phyloP scores from a whole-genome alignment of 2,888 invertebrate species.

The Trissolcus brochymenae region DNA sequence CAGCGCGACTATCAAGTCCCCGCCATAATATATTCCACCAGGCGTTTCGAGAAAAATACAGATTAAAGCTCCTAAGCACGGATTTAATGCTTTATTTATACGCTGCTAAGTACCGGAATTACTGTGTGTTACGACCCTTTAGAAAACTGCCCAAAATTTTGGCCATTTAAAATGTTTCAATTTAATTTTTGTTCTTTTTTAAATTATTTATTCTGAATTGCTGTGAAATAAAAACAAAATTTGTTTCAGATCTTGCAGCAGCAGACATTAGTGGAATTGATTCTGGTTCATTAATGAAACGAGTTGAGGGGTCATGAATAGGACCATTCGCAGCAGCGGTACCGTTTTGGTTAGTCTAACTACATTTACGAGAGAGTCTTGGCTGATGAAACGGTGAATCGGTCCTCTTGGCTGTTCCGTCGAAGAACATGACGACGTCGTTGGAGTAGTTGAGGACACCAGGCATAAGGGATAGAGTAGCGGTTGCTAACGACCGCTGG shows the following conservation, averaged over 20 bases:
- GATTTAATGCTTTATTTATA: slow-evolving; percentile 77
- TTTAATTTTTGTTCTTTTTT: slow-evolving; percentile 2
- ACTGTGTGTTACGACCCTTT: slow-evolving; percentile 73
- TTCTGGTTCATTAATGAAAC: slow-evolving; percentile 66
- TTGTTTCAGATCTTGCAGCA: slow-evolving; percentile 11
- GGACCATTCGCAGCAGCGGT: slow-evolving; percentile 62
- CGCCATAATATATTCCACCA: slow-evolving; percentile 72
- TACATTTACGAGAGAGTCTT: slow-evolving; percentile 60
- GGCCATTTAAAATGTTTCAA: slow-evolving; percentile 10
- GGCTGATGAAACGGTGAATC: slow-evolving; percentile 47
- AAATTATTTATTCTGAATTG: not conserved
- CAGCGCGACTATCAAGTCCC: slow-evolving; percentile 69
- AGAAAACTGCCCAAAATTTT: slow-evolving; percentile 65
- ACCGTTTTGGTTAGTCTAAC: slow-evolving; percentile 66
- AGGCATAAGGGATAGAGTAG: slow-evolving; percentile 38
- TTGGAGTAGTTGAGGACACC: slow-evolving; percentile 32
- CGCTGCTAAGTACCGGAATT: slow-evolving; percentile 75
- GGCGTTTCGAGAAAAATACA: slow-evolving; percentile 70
- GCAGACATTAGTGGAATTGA: slow-evolving; percentile 14
- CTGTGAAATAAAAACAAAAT: not conserved
- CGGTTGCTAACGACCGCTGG: slow-evolving; percentile 74
- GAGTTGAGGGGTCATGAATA: slow-evolving; percentile 63
- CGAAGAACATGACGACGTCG: slow-evolving; percentile 21
- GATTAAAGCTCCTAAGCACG: slow-evolving; percentile 75
- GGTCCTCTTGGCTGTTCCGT: slow-evolving; percentile 3